These are phyloP conservation scores for Xestia ashworthii DNA, from an alignment of 2,888 invertebrate genomes.

Conservation along the genomic window DNA sequence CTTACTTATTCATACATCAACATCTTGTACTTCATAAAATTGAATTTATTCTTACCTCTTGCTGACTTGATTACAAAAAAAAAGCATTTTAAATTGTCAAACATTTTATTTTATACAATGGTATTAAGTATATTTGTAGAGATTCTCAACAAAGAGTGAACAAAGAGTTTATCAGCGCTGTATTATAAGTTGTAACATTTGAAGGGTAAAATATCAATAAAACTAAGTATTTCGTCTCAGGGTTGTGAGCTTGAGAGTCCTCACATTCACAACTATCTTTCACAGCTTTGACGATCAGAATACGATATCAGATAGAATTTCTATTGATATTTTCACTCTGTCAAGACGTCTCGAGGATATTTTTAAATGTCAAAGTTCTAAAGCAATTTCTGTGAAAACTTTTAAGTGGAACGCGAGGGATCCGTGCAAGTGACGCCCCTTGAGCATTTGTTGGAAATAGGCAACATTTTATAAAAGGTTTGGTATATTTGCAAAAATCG, in stretches of 20 bases:
- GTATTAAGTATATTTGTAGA: conserved; percentile 12
- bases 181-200: conserved; percentile 11
- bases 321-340: conserved; percentile 60
- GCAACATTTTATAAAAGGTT: conserved; percentile 62
- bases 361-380: conserved; percentile 66
- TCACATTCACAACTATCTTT: conserved; percentile 31
- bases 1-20: neutral
- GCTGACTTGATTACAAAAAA: neutral
- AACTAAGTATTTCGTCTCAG: conserved; percentile 32
- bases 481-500: conserved; percentile 58
- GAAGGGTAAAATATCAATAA: conserved; percentile 34
- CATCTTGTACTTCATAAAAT: neutral
- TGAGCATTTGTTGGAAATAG: conserved; percentile 62
- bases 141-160: conserved; percentile 2
- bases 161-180: conserved; percentile 1
- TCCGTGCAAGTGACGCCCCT: conserved; percentile 63
- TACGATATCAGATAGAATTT: conserved; percentile 52
- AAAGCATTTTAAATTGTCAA: neutral
- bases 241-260: conserved; percentile 2
- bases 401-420: conserved; percentile 66
- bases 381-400: conserved; percentile 65
- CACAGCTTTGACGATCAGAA: conserved; percentile 21
- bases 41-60: neutral
- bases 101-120: neutral
- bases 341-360: conserved; percentile 53